Evolutionary conservation across 2,113 vertebrate genomes (phyloP), one percentile per base, ranked within the genome.

Genomic region (Choloepus hoffmanni): DNA sequence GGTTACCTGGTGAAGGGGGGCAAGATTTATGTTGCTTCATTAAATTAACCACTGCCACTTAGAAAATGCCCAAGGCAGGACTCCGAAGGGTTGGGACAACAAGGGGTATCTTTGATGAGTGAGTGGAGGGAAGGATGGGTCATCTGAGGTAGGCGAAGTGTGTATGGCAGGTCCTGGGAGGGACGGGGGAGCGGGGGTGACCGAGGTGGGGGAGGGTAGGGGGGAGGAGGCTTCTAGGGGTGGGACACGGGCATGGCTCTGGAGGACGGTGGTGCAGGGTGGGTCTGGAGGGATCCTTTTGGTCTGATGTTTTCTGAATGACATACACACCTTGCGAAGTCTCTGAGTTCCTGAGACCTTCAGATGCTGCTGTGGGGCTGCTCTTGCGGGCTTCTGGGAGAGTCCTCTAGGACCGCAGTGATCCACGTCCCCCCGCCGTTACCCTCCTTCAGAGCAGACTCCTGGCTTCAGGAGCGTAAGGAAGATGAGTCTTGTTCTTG

Each of bases 101-200:
- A 26, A 4, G 24, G 36, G 43, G 18, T 26, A 81, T 28, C 55
- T 70, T 12, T 63, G 58, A 33, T n/a, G 45, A 21, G 15, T 28
- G 3, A 5, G 7, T 2, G 40, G 33, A 33, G 26, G 70, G 18
- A 15, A 16, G 1, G 14, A 0, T 3, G 40, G 40, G 40, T 33
- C 58, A 9, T 19, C 8, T 45, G 21, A 5, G 36, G 10, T 9
- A 8, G 83, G 48, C 33, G 53, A 21, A 19, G 18, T 5, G 4
- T 21, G 26, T 40, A 19, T 28, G 55, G 19, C 30, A 4, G 55
- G 55, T 18, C 18, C 55, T 58, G 55, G 55, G 55, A 16, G 18
- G 19, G 55, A 19, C 21, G 15, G 2, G 24, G 7, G 48, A 11
- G 28, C 21, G 1, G 50, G 67, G 13, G 24, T 36, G 67, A 81